Evolutionary conservation across 35 echinoderm and acorn worm genomes (phyloP).

Genomic region (Strongylocentrotus purpuratus): DNA sequence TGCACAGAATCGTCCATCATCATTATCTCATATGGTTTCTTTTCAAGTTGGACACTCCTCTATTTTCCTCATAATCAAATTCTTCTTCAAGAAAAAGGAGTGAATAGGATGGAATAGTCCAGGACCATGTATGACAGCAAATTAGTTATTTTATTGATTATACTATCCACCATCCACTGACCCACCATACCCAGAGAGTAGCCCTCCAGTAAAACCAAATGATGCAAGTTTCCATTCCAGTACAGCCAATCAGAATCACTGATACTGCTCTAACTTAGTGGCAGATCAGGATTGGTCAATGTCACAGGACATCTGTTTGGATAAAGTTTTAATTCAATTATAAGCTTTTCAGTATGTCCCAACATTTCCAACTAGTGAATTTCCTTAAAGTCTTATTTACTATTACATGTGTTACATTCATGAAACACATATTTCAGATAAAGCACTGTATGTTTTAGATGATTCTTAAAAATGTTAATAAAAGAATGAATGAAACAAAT

Average conservation of each 20-base stretch:
- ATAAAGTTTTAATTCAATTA: too few species aligned
- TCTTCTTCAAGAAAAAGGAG: neutral
- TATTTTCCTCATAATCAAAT: neutral
- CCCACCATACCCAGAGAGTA: neutral
- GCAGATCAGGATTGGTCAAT: neutral
- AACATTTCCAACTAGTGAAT: too few species aligned
- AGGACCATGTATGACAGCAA: neutral
- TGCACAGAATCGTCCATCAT: too few species aligned
- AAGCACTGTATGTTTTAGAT: neutral
- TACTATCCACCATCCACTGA: neutral
- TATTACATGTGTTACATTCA: too few species aligned
- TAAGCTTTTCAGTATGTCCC: too few species aligned
- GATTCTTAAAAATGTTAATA: neutral
- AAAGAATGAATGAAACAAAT: neutral
- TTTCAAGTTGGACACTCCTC: neutral
- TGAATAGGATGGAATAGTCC: neutral
- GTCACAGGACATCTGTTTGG: too few species aligned
- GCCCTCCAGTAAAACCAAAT: neutral
- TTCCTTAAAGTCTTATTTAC: too few species aligned
- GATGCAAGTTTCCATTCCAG: neutral
- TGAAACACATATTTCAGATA: neutral
- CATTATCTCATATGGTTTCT: neutral
- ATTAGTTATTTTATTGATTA: neutral
- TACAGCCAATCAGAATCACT: neutral
- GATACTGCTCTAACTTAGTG: neutral